Evolutionary conservation across 2,113 vertebrate genomes (phyloP), one percentile per base, ranked within the genome.

Genomic region (Nesogale talazaci): DNA sequence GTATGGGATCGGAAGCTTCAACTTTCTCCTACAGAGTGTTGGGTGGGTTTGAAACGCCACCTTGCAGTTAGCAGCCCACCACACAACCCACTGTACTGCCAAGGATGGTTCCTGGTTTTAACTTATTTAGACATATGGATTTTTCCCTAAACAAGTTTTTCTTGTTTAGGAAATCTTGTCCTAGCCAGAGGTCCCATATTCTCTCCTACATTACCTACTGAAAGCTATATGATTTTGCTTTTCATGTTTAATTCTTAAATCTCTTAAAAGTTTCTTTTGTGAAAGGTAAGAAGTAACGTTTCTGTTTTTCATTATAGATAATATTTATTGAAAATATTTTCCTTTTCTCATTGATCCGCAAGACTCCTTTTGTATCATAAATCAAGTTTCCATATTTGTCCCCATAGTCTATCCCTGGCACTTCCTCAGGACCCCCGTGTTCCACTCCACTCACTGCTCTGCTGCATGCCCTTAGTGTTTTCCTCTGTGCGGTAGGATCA

Each of bases 241-340:
- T 81, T 91, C 12, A 31, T 25, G 75, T 85, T 85, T 76, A 93
- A 87, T 91, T 69, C n/a, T 84, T 84, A 85, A 34, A 81, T 82
- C 27, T 91, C 29, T 36, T 42, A 85, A 46, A 56, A 67, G 57
- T 56, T 89, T 38, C 29, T 67, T 67, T 86, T 90, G 38, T 84
- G 57, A 82, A 10, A 69, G 38, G 2, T 79, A 72, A 10, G 23
- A 19, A 22, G 40, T 83, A 31, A 4, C 34, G 14, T 46, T 90
- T 95, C 17, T 86, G 6, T 72, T 56, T 93, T 74, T 63, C 4
- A 29, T 31, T 29, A 15, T 40, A 22, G 6, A 19, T 76, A 82
- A 52, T 90, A 0, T 74, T 88, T 36, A 40, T 89, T 77, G 34
- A 89, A 63, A 86, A 40, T 4, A 16, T 27, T 27, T 87, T 94